Conservation (phyloP, 2,797 vertebrate species). For the Morelia viridis region DNA sequence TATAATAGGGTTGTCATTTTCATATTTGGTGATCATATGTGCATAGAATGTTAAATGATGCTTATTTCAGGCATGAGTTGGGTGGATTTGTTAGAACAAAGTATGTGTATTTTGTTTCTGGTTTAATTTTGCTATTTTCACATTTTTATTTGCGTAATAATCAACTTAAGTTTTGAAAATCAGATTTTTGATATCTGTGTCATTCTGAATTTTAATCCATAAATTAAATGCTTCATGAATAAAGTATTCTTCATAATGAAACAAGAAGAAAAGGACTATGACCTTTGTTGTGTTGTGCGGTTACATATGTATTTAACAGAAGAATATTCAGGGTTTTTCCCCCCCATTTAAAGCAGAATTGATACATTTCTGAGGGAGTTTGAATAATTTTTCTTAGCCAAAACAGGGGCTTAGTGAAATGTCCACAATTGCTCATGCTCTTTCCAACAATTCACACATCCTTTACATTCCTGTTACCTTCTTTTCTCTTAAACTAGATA, state of each 20-base stretch:
- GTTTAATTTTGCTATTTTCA: background rate
- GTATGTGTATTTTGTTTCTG: background rate
- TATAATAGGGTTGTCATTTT: background rate
- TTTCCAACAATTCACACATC: background rate
- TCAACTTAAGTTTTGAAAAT: background rate
- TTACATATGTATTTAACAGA: background rate
- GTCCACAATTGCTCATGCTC: too few species aligned
- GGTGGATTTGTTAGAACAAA: background rate
- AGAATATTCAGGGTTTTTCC: too few species aligned
- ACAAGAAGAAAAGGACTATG: background rate
- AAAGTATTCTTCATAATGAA: background rate
- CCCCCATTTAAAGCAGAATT: background rate
- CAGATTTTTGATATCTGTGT: background rate
- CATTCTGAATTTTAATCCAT: background rate
- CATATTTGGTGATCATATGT: background rate
- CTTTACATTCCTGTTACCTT: background rate
- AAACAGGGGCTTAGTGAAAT: background rate
- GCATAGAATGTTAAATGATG: background rate
- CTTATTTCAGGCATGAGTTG: background rate
- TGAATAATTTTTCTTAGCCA: background rate
- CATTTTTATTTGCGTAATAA: too few species aligned
- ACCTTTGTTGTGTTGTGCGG: background rate
- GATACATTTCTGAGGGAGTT: background rate
- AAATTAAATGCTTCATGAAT: background rate
- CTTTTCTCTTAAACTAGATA: background rate